These are phyloP conservation scores for Drosophila ercepeae DNA, from an alignment of 1,140 invertebrate species.

Conservation along the genomic window DNA sequence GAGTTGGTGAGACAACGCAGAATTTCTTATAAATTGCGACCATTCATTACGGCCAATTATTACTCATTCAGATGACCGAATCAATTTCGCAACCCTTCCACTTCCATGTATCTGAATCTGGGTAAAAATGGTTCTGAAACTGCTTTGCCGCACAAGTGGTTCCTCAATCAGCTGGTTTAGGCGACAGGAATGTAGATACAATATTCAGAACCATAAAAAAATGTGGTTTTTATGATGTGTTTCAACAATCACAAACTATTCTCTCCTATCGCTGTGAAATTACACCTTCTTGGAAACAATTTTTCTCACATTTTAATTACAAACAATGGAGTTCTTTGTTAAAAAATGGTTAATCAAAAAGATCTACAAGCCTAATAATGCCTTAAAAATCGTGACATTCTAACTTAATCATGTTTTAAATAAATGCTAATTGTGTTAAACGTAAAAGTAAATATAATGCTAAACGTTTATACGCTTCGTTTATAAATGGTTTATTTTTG, in stretches of 20 bases:
- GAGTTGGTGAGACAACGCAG: too few species aligned
- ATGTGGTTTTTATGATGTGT: not conserved
- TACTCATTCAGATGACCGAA: constrained; percentile 16
- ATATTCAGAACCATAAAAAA: not conserved
- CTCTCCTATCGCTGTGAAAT: not conserved
- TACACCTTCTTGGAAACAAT: not conserved
- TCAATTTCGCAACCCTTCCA: constrained; percentile 19
- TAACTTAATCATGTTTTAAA: not conserved
- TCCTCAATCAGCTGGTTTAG: constrained; percentile 10
- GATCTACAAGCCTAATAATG: too few species aligned
- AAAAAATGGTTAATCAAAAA: not conserved
- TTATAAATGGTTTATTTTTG: not conserved
- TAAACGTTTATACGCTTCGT: not conserved
- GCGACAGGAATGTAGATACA: constrained; percentile 1
- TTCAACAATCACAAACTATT: not conserved
- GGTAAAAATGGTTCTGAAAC: constrained; percentile 17
- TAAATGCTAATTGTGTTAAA: not conserved
- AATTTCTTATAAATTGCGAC: not conserved
- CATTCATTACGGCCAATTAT: not conserved
- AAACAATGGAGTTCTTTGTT: not conserved
- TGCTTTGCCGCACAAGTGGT: constrained; percentile 22
- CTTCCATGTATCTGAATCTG: constrained; percentile 3
- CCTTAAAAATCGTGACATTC: not conserved
- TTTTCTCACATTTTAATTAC: not conserved
- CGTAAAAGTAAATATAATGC: not conserved